Conservation (phyloP, 2,888 invertebrate species). For the Drosophila colorata region DNA sequence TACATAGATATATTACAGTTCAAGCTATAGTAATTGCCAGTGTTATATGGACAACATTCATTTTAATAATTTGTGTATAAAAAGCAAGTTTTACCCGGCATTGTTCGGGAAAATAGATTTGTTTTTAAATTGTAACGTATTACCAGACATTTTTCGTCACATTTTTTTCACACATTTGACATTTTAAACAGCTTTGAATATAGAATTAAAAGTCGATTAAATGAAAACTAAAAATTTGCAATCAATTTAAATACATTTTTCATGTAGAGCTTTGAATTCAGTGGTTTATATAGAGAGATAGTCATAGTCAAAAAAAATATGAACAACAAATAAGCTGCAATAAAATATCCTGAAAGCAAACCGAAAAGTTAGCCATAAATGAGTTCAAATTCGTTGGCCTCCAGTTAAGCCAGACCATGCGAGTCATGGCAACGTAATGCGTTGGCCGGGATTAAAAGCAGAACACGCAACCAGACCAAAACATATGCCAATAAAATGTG, state of each 20-base stretch:
- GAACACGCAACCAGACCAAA: conserved; percentile 49
- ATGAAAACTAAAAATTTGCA: neutral
- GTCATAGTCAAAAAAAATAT: neutral
- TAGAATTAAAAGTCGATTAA: neutral
- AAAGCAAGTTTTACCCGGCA: too few relatives aligned
- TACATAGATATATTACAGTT: too few relatives aligned
- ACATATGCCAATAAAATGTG: conserved; percentile 61
- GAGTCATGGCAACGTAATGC: conserved; percentile 58
- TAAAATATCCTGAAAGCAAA: conserved; percentile 36
- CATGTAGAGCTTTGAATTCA: neutral
- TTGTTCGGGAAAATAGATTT: too few relatives aligned
- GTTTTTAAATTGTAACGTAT: too few relatives aligned
- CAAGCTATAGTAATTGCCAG: too few relatives aligned
- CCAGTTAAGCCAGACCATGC: conserved; percentile 41
- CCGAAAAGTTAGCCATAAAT: conserved; percentile 51
- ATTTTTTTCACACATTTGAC: too few relatives aligned
- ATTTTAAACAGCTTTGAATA: neutral
- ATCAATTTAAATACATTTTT: neutral
- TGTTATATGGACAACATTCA: too few relatives aligned
- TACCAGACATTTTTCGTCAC: too few relatives aligned
- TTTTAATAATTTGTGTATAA: too few relatives aligned
- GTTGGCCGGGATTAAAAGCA: conserved; percentile 66
- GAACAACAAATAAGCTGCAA: conserved; percentile 44
- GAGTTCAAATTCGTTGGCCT: conserved; percentile 50
- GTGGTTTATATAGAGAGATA: too few relatives aligned